A percentile compares a stretch with the other conserved stretches of the same genome.
Conservation (phyloP, 2,113 vertebrate species). For the Nansenia antarctica region DNA sequence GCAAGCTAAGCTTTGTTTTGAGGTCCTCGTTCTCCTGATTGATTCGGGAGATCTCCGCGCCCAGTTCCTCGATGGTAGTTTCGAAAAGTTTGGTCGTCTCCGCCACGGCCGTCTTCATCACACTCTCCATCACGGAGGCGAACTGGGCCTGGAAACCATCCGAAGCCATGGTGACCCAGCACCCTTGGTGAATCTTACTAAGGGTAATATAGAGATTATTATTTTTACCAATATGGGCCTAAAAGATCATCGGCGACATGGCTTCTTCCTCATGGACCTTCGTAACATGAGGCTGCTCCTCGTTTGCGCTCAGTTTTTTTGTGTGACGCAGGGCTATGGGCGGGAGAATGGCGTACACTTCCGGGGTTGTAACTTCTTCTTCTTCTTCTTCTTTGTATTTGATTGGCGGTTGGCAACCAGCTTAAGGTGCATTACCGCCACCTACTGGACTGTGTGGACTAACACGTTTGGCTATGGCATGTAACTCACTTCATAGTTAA, state of each 20-base stretch:
- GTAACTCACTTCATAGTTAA: too few relatives aligned
- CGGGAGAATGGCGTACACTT: too few relatives aligned
- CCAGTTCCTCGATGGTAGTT: conserved; percentile 65
- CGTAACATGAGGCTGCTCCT: too few relatives aligned
- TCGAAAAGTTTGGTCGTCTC: conserved; percentile 75
- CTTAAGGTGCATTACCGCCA: too few relatives aligned
- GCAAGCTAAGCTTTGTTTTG: conserved; percentile 45
- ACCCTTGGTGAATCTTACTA: background rate
- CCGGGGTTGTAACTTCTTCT: too few relatives aligned
- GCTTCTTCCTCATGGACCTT: background rate
- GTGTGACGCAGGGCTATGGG: too few relatives aligned
- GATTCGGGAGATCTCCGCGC: conserved; percentile 61
- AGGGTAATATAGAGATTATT: background rate
- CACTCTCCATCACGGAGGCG: conserved; percentile 64
- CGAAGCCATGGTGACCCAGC: conserved; percentile 49
- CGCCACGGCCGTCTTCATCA: conserved; percentile 59
- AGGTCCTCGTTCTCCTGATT: conserved; percentile 67
- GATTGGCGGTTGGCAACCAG: too few relatives aligned
- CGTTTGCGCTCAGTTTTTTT: too few relatives aligned
- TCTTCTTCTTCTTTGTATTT: too few relatives aligned
- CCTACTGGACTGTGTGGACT: too few relatives aligned
- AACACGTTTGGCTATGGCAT: too few relatives aligned
- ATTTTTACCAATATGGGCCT: background rate
- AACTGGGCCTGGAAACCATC: conserved; percentile 64
- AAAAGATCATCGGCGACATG: background rate